A percentile compares a stretch with the other conserved stretches of the same genome.
phyloP scores from a whole-genome alignment of 2,888 invertebrate species.

The Andrena flavipes region DNA sequence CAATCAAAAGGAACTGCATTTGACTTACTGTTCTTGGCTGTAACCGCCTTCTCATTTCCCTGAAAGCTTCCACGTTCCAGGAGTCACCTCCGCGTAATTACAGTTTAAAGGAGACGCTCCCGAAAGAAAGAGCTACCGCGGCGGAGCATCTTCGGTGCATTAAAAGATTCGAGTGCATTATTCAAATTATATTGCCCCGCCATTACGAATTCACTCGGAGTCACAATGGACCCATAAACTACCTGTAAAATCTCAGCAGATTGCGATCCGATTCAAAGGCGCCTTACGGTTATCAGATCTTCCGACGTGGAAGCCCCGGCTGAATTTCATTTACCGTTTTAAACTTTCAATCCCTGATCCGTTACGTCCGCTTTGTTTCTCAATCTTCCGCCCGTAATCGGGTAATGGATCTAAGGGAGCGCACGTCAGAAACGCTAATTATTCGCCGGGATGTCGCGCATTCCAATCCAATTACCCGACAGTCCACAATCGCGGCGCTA shows the following conservation, averaged over 20 bases:
- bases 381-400: constrained; percentile 14
- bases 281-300: constrained; percentile 20
- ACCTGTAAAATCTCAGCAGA: constrained; percentile 22
- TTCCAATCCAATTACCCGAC: constrained; percentile 60
- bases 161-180: constrained; percentile 37
- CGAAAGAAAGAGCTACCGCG: not conserved
- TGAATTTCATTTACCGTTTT: constrained; percentile 5
- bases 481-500: constrained; percentile 48
- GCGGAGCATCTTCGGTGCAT: constrained; percentile 9
- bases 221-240: constrained; percentile 14
- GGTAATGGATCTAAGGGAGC: constrained; percentile 25
- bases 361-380: constrained; percentile 5
- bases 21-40: constrained; percentile 28
- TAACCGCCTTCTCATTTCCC: constrained; percentile 36
- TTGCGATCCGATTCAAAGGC: constrained; percentile 25
- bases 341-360: constrained; percentile 8
- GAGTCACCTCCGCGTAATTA: not conserved
- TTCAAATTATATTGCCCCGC: constrained; percentile 36
- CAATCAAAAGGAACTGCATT: constrained; percentile 27
- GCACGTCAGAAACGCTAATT: constrained; percentile 40
- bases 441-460: constrained; percentile 45
- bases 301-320: constrained; percentile 7
- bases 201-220: constrained; percentile 39
- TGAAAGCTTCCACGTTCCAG: constrained; percentile 36
- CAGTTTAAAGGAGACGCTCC: constrained; percentile 15